Percentiles rank a stretch among this genome's conserved stretches.
These are phyloP conservation scores for Odontesthes bonariensis DNA, from an alignment of 2,113 vertebrate species.

Conservation along the genomic window DNA sequence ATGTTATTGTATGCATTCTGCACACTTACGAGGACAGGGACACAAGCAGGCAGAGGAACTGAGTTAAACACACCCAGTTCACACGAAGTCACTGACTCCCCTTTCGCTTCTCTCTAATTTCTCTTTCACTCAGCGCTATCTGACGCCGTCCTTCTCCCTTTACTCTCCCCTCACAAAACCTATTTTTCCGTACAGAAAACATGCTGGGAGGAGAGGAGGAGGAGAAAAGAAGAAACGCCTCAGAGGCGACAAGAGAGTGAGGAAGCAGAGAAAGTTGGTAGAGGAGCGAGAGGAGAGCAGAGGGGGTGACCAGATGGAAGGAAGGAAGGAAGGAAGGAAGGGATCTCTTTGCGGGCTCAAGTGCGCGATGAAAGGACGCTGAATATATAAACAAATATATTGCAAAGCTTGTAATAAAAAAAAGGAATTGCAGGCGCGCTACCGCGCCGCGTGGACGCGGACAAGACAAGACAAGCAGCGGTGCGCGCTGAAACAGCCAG, in stretches of 20 bases:
- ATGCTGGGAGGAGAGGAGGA: conserved; percentile 69
- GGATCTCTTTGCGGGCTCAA: conserved; percentile 49
- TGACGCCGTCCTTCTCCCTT: conserved; percentile 26
- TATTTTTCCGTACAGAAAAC: conserved; percentile 47
- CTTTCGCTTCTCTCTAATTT: conserved; percentile 4
- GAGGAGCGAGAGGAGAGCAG: conserved; percentile 40
- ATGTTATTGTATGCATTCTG: background rate
- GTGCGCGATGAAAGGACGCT: conserved; percentile 53
- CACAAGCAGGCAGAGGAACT: conserved; percentile 23
- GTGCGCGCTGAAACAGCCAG: conserved; percentile 36
- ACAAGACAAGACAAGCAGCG: conserved; percentile 55
- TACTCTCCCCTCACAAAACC: conserved; percentile 27
- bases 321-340: conserved; percentile 43
- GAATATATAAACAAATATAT: conserved; percentile 50
- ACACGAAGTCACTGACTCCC: conserved; percentile 22
- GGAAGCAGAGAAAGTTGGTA: conserved; percentile 72
- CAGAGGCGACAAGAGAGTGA: conserved; percentile 54
- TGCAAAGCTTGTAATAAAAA: conserved; percentile 35
- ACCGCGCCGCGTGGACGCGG: conserved; percentile 60
- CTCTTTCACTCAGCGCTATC: conserved; percentile 53
- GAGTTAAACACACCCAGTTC: conserved; percentile 61
- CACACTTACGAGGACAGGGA: background rate
- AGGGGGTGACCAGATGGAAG: conserved; percentile 60
- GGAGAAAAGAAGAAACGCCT: conserved; percentile 53
- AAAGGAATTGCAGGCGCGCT: conserved; percentile 34